A percentile compares a stretch with the other conserved stretches of the same genome.
phyloP scores from a whole-genome alignment of 2,888 invertebrate species.

The Caenorhabditis sp. region DNA sequence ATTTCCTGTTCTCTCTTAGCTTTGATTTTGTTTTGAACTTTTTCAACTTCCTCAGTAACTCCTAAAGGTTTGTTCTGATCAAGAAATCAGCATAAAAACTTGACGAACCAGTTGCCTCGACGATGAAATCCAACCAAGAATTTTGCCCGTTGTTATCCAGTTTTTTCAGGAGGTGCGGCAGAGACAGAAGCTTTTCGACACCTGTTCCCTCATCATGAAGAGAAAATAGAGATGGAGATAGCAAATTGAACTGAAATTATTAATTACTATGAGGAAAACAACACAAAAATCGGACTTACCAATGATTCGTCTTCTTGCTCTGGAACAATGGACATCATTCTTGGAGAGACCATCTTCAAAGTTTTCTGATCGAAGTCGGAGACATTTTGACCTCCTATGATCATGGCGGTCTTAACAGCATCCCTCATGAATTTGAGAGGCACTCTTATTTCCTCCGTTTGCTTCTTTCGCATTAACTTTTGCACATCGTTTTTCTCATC shows the following conservation, averaged over 20 bases:
- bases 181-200: constrained; percentile 75
- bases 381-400: constrained; percentile 78
- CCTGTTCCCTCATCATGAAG: constrained; percentile 79
- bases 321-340: constrained; percentile 78
- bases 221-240: constrained; percentile 81
- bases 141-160: constrained; percentile 76
- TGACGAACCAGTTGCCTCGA: constrained; percentile 78
- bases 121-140: constrained; percentile 81
- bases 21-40: constrained; percentile 51
- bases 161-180: constrained; percentile 76
- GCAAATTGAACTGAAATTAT: constrained; percentile 69
- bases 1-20: constrained; percentile 62
- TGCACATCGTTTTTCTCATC: constrained; percentile 63
- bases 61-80: no score
- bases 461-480: constrained; percentile 64
- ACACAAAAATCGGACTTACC: constrained; percentile 30
- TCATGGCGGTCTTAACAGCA: constrained; percentile 74
- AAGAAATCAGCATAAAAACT: no score
- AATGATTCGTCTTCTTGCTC: constrained; percentile 75
- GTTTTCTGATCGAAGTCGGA: constrained; percentile 81
- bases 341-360: constrained; percentile 77
- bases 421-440: constrained; percentile 76
- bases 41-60: constrained; percentile 65
- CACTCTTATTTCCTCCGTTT: constrained; percentile 69
- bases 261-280: no score